Conservation (phyloP, 2,113 vertebrate genomes). For the Psephotus haematonotus region DNA sequence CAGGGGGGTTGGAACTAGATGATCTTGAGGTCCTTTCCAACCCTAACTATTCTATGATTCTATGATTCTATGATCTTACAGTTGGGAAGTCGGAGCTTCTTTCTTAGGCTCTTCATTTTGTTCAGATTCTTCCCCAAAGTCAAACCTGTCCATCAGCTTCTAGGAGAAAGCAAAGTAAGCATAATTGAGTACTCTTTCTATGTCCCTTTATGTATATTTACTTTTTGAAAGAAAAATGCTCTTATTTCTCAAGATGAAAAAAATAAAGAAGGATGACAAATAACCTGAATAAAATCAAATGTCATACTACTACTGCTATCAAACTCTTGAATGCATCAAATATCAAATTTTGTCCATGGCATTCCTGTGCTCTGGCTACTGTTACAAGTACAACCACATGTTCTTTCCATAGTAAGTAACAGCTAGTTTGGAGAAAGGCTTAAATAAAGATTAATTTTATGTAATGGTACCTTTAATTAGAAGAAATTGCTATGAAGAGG, state of each 20-base stretch:
- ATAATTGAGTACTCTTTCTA: not conserved
- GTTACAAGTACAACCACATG: not conserved
- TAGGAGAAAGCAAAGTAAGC: slow-evolving; percentile 54
- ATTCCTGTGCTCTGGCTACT: not conserved
- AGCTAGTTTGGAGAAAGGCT: not conserved
- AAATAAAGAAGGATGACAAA: not conserved
- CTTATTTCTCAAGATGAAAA: not conserved
- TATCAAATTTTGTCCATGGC: not conserved
- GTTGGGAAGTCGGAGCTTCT: slow-evolving; percentile 85
- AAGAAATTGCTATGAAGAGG: not conserved
- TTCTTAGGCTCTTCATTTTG: slow-evolving; percentile 92
- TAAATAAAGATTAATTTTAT: not conserved
- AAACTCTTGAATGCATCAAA: not conserved
- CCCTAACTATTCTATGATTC: no score
- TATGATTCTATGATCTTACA: no score
- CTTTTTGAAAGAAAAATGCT: not conserved
- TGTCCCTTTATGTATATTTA: not conserved
- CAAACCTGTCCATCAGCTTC: slow-evolving; percentile 98
- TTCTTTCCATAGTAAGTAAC: not conserved
- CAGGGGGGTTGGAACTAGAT: no score
- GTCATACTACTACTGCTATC: not conserved
- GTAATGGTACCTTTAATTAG: not conserved
- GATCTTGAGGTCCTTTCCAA: no score
- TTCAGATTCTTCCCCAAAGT: slow-evolving; percentile 92
- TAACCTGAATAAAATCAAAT: not conserved